Conservation (phyloP, 2,888 invertebrate genomes). For the Coenonympha glycerion region DNA sequence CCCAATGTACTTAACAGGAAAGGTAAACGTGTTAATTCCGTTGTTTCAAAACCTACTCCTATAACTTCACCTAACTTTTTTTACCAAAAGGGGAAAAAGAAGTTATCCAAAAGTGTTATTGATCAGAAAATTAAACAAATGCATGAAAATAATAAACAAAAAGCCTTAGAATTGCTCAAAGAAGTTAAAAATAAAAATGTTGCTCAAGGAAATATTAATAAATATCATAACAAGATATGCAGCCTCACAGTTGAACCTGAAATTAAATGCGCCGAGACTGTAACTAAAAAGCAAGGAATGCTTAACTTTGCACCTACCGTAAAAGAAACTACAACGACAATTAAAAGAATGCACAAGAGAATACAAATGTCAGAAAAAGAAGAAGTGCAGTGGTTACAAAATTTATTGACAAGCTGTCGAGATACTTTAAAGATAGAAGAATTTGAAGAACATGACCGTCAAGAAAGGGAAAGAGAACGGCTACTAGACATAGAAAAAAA, state of each 20-base stretch:
- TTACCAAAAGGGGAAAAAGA: slow-evolving; percentile 40
- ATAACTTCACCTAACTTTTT: slow-evolving; percentile 48
- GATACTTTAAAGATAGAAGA: slow-evolving; percentile 57
- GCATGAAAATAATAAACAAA: slow-evolving; percentile 56
- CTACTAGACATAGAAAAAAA: slow-evolving; percentile 75
- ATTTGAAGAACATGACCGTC: slow-evolving; percentile 61
- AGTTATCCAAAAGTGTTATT: slow-evolving; percentile 56
- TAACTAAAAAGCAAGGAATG: slow-evolving; percentile 34
- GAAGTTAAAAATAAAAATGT: slow-evolving; percentile 48
- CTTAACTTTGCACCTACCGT: slow-evolving; percentile 33
- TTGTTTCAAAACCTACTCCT: slow-evolving; percentile 12
- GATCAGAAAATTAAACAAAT: slow-evolving; percentile 51
- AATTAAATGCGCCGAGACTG: slow-evolving; percentile 33
- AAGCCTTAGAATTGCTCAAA: slow-evolving; percentile 46
- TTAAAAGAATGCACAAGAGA: slow-evolving; percentile 70
- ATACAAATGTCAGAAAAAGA: slow-evolving; percentile 62
- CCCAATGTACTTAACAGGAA: slow-evolving; percentile 54
- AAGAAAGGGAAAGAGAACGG: slow-evolving; percentile 64
- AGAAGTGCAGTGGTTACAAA: slow-evolving; percentile 70
- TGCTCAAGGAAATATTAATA: slow-evolving; percentile 47
- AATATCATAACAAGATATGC: slow-evolving; percentile 40
- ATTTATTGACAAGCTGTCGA: slow-evolving; percentile 62
- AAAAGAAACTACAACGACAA: slow-evolving; percentile 67
- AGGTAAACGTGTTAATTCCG: slow-evolving; percentile 31
- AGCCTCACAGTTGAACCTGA: slow-evolving; percentile 45